These are phyloP conservation scores for Ganaspis brasiliensis DNA, from an alignment of 2,888 invertebrate genomes.

Conservation along the genomic window DNA sequence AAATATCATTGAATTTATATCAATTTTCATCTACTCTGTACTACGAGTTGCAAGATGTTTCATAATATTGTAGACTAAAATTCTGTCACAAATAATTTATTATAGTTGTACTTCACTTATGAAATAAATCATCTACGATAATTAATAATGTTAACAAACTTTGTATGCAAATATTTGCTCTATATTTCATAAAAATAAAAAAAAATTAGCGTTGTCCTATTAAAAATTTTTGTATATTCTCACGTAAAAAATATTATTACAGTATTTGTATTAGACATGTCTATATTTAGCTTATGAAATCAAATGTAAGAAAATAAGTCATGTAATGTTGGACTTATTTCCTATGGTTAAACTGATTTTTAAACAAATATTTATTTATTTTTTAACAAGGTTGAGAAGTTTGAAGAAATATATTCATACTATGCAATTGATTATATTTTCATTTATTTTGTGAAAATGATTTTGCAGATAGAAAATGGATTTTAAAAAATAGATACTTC, in stretches of 20 bases:
- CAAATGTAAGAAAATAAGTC: too few relatives aligned
- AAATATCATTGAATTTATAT: neutral
- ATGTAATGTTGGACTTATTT: constrained; percentile 4
- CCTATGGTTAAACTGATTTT: neutral
- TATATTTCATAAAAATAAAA: constrained; percentile 1
- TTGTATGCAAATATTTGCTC: neutral
- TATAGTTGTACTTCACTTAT: constrained; percentile 8
- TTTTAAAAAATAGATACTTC: neutral
- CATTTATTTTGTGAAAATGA: neutral
- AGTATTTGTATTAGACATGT: neutral
- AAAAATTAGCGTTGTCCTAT: neutral
- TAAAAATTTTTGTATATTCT: neutral
- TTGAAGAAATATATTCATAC: neutral
- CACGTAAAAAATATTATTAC: neutral
- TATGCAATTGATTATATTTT: neutral
- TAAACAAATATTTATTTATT: constrained; percentile 1
- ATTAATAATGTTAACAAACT: neutral
- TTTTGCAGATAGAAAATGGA: neutral
- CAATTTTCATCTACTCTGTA: neutral
- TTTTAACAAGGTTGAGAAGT: constrained; percentile 4
- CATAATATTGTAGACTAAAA: neutral
- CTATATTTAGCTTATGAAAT: too few relatives aligned
- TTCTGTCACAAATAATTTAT: constrained; percentile 26
- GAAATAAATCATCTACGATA: neutral
- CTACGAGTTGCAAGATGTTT: neutral